phyloP scores from a whole-genome alignment of 2,797 vertebrate species.

The Numenius phaeopus region DNA sequence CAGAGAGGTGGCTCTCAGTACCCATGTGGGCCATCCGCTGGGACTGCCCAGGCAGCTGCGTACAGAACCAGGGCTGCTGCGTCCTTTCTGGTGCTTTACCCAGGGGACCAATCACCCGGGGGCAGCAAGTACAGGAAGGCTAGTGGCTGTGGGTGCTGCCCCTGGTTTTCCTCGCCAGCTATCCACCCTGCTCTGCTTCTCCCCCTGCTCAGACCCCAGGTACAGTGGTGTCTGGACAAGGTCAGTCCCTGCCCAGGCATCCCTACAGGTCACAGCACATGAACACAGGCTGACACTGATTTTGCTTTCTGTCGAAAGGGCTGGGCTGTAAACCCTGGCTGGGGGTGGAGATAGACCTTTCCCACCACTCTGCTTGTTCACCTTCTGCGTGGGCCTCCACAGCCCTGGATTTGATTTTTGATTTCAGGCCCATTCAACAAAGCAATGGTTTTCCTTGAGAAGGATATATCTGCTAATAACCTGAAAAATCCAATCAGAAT shows the following conservation, averaged over 20 bases:
- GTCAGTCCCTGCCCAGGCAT: rapidly evolving
- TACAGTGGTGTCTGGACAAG: rapidly evolving
- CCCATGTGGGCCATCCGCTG: rapidly evolving
- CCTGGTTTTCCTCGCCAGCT: rapidly evolving
- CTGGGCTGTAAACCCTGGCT: background rate
- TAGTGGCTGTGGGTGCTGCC: background rate
- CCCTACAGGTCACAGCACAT: background rate
- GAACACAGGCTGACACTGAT: background rate
- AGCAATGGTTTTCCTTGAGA: background rate
- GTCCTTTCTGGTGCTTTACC: background rate
- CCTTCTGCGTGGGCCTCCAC: rapidly evolving
- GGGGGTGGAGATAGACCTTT: background rate
- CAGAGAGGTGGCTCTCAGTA: background rate
- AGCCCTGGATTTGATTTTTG: background rate
- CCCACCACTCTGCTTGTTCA: background rate
- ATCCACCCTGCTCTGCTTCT: background rate
- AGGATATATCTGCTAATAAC: background rate
- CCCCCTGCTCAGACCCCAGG: background rate
- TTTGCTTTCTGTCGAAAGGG: rapidly evolving
- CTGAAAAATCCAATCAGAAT: background rate
- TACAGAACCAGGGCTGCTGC: background rate
- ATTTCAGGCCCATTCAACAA: background rate
- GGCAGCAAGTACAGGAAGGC: background rate
- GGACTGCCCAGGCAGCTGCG: rapidly evolving
- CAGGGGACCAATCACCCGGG: rapidly evolving